Conservation (phyloP, 2,113 vertebrate genomes). For the Pipra filicauda region DNA sequence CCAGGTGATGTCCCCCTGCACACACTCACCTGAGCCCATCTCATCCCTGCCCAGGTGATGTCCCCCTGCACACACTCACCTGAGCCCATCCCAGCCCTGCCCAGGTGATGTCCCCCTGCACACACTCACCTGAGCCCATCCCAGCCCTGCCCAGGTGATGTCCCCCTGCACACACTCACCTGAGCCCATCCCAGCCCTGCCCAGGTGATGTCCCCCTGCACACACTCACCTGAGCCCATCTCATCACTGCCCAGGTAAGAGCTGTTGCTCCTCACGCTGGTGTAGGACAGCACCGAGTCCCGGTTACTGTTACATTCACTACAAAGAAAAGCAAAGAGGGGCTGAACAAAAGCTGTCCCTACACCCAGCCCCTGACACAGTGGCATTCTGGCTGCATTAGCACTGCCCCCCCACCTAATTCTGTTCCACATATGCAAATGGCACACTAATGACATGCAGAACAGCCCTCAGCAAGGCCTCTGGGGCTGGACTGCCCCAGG, state of each 20-base stretch:
- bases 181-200: conserved; percentile 97
- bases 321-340: not conserved
- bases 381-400: not conserved
- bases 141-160: not conserved
- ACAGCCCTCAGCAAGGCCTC: not conserved
- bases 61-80: conserved; percentile 73
- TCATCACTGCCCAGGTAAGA: conserved; percentile 97
- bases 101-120: conserved; percentile 68
- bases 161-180: conserved; percentile 73
- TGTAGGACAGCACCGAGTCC: conserved; percentile 95
- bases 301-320: conserved; percentile 99
- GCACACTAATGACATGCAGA: not conserved
- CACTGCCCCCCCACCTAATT: not conserved
- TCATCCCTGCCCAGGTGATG: conserved; percentile 91
- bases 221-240: conserved; percentile 93
- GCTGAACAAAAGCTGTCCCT: not conserved
- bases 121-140: conserved; percentile 80
- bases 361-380: not conserved
- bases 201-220: conserved; percentile 69
- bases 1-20: conserved; percentile 69
- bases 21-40: conserved; percentile 93
- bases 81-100: conserved; percentile 81
- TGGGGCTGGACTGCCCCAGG: not conserved
- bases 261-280: conserved; percentile 95
- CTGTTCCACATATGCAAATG: not conserved